phyloP scores from a whole-genome alignment of 2,113 vertebrate genomes.

The Amblyopsis rosae region DNA sequence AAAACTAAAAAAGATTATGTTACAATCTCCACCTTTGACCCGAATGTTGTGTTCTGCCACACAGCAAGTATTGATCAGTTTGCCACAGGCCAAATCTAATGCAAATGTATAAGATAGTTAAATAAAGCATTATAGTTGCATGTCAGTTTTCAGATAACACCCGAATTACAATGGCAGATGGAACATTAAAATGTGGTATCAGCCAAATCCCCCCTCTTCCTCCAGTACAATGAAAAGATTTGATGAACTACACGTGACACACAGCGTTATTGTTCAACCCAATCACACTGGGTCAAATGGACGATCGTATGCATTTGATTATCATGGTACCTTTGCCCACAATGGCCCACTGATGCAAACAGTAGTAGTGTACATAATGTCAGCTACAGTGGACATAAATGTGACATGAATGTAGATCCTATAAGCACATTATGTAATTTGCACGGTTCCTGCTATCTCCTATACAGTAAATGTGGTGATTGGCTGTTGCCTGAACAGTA shows the following conservation, averaged over 20 bases:
- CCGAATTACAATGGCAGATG: not conserved
- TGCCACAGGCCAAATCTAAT: not conserved
- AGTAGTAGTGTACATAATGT: not conserved
- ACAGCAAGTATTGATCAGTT: not conserved
- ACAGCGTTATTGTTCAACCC: not conserved
- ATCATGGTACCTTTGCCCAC: not conserved
- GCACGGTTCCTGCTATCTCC: no score
- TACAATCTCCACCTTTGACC: not conserved
- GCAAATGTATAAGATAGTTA: not conserved
- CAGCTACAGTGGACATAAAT: no score
- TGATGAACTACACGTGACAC: not conserved
- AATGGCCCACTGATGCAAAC: not conserved
- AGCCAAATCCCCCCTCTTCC: not conserved
- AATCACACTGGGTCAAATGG: not conserved
- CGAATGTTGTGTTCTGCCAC: not conserved
- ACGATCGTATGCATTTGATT: not conserved
- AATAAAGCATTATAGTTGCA: conserved; percentile 10
- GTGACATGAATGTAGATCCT: no score
- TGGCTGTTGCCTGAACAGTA: not conserved
- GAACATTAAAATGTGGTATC: not conserved
- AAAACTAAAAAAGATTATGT: not conserved
- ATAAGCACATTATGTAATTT: no score
- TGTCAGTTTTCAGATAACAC: conserved; percentile 6
- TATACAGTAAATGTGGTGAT: not conserved
- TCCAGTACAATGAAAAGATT: not conserved